Evolutionary conservation across 2,797 vertebrate species (phyloP).

Genomic region (Lagodon rhomboides): DNA sequence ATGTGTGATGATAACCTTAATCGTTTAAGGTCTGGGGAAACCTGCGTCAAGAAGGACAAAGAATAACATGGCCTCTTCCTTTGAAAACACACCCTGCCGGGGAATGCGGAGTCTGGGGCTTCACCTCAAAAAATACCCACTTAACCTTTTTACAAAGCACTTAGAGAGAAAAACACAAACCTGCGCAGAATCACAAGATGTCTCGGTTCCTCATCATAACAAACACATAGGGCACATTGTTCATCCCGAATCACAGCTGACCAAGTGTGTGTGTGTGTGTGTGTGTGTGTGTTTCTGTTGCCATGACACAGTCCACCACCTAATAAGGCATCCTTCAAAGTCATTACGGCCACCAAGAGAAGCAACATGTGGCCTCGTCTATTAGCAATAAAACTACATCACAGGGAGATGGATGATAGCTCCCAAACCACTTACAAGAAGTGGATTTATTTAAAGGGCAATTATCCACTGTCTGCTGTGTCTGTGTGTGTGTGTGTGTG

Average conservation of each 20-base stretch:
- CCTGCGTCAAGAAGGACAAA: constrained; percentile 62
- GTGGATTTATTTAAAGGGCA: constrained; percentile 31
- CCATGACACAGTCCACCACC: constrained; percentile 30
- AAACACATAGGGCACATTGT: not conserved
- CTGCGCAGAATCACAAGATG: constrained; percentile 1
- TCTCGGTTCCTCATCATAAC: not conserved
- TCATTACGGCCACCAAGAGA: constrained; percentile 34
- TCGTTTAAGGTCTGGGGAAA: constrained; percentile 58
- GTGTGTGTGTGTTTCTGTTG: not conserved
- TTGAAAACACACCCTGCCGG: constrained; percentile 56
- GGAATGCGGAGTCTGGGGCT: constrained; percentile 55
- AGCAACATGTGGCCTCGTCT: not conserved
- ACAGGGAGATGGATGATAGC: constrained; percentile 28
- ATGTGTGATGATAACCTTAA: constrained; percentile 60
- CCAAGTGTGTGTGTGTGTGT: not conserved
- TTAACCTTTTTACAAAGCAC: constrained; percentile 57
- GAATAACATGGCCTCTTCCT: constrained; percentile 72
- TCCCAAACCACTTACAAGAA: constrained; percentile 13
- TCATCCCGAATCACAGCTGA: constrained; percentile 4
- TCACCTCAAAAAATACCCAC: constrained; percentile 59
- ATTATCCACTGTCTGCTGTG: constrained; percentile 15
- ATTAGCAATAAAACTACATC: constrained; percentile 36
- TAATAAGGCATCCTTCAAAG: constrained; percentile 39
- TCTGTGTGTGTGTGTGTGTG: not conserved
- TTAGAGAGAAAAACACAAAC: constrained; percentile 46